Conservation (phyloP, 2,888 invertebrate species). For the Euphydryas editha region DNA sequence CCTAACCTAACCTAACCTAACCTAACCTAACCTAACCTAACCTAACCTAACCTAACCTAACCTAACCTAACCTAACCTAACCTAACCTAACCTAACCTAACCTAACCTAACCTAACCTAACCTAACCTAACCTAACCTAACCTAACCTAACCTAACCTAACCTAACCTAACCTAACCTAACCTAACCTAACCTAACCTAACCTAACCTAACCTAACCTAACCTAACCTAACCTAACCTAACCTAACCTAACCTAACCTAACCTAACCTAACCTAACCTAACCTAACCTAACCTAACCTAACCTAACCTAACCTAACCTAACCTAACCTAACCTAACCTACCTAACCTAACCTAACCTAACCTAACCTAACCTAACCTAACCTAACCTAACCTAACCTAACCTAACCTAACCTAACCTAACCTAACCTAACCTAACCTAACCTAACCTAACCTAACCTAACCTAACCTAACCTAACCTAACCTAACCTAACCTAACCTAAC, state of each 20-base stretch:
- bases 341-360: constrained; percentile 22
- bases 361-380: constrained; percentile 42
- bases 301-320: constrained; percentile 44
- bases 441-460: constrained; percentile 39
- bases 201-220: constrained; percentile 42
- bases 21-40: constrained; percentile 37
- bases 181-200: constrained; percentile 41
- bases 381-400: constrained; percentile 45
- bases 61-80: constrained; percentile 39
- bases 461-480: constrained; percentile 36
- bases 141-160: constrained; percentile 40
- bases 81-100: constrained; percentile 39
- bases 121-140: constrained; percentile 38
- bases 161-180: constrained; percentile 41
- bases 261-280: constrained; percentile 41
- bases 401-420: constrained; percentile 44
- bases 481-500: constrained; percentile 40
- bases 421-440: constrained; percentile 45
- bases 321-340: constrained; percentile 41
- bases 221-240: constrained; percentile 39
- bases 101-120: constrained; percentile 43
- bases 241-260: constrained; percentile 39
- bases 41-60: constrained; percentile 38
- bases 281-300: constrained; percentile 42
- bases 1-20: constrained; percentile 35